Evolutionary conservation across 2,888 invertebrate genomes (phyloP), one percentile per base, ranked within the genome.

Genomic region (Oegoconia quadripuncta): DNA sequence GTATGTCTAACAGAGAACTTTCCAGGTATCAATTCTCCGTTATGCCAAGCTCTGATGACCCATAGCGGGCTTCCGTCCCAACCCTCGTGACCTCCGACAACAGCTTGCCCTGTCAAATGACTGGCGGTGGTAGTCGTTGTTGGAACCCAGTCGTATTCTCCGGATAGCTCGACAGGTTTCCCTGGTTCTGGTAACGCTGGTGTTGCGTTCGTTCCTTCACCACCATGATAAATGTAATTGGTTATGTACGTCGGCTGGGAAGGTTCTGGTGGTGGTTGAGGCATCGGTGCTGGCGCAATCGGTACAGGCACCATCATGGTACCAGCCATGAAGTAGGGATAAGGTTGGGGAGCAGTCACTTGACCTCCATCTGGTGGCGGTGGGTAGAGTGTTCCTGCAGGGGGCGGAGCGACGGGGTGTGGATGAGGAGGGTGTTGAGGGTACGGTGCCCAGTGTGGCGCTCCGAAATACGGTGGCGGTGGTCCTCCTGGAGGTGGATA

Each of bases 21-120:
- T 1, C 88, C 88, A n/a, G 88, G 87, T 1, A 88, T 62, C 39
- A 87, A 41, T 23, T 88, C 84, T 3, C 84, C 86, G n/a, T 70
- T 69, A 27, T 87, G 77, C 80, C 79, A 81, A 0, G 79, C 69
- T 13, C 88, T 59, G 37, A 88, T 88, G 9, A 88, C 79, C 83
- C 88, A 88, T 0, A 88, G 48, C 0, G 84, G 84, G 41, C 81
- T 86, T 1, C 87, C 82, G 29, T 88, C 87, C 83, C 87, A 86
- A 0, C 84, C 87, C 51, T 88, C 88, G 20, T 86, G 79, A 0
- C 88, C 88, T 0, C 84, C 88, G 0, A 81, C 64, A 0, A 88
- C 83, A 0, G 87, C 88, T 50, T 76, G 65, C 1, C 83, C 84
- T 0, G 71, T 62, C 9, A 88, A 44, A 9, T 64, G 57, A 1